Percentiles rank a stretch among this genome's conserved stretches.
These are phyloP conservation scores for Myrmophylax atrothorax DNA, from an alignment of 2,113 vertebrate genomes.

Conservation along the genomic window DNA sequence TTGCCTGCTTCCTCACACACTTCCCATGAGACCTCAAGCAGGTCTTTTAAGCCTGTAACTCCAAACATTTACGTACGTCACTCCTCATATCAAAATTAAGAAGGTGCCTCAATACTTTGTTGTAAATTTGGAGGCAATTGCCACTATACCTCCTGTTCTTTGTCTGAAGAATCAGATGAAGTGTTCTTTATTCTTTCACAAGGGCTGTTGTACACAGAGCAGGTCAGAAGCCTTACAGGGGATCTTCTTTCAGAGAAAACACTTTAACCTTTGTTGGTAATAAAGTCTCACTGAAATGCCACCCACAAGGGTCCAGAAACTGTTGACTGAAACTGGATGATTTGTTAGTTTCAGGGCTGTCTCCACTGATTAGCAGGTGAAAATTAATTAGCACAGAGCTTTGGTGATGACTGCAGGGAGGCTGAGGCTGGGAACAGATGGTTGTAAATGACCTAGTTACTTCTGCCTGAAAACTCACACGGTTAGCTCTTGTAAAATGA, in stretches of 20 bases:
- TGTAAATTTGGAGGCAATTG: not conserved
- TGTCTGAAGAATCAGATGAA: not conserved
- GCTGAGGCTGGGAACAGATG: slow-evolving; percentile 30
- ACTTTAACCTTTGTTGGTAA: not conserved
- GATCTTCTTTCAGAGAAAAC: not conserved
- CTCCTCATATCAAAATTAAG: not conserved
- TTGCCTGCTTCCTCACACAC: not conserved
- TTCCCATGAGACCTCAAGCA: not conserved
- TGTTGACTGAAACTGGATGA: not conserved
- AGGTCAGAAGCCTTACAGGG: not conserved
- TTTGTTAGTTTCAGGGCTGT: not conserved
- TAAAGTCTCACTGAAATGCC: not conserved
- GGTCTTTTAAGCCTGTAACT: not conserved
- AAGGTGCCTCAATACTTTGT: not conserved
- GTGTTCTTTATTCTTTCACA: not conserved
- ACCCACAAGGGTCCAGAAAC: not conserved
- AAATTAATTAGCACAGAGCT: slow-evolving; percentile 19
- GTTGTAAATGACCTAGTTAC: slow-evolving; percentile 44
- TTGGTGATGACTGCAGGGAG: not conserved
- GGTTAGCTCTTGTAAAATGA: not conserved
- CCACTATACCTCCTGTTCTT: not conserved
- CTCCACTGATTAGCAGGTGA: not conserved
- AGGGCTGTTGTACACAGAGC: fast-evolving
- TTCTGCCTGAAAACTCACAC: slow-evolving; percentile 39
- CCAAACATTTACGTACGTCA: not conserved